Percentiles rank a stretch among this genome's conserved stretches.
Evolutionary conservation across 2,888 invertebrate species (phyloP).

Genomic region (Pristionchus mayeri): DNA sequence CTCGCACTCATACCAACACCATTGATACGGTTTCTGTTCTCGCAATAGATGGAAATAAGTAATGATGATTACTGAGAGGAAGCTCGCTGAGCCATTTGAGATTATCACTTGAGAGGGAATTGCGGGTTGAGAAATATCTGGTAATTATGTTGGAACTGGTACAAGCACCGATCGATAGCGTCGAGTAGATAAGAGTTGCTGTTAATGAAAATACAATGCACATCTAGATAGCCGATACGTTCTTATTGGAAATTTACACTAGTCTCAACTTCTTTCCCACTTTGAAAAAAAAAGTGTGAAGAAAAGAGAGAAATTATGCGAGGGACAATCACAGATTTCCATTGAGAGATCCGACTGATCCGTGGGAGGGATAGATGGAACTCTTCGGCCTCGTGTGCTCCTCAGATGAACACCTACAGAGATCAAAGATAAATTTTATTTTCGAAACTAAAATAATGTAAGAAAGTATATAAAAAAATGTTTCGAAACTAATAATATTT

Average conservation of each 20-base stretch:
- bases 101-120: neutral
- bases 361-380: conserved; percentile 23
- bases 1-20: too few species aligned
- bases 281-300: neutral
- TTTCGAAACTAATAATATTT: too few species aligned
- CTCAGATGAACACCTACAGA: neutral
- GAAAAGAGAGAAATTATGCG: neutral
- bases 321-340: conserved; percentile 34
- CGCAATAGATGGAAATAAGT: neutral
- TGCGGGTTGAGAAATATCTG: neutral
- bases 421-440: neutral
- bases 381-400: conserved; percentile 37
- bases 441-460: too few species aligned
- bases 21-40: too few species aligned
- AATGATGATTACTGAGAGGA: neutral
- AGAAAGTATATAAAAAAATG: too few species aligned
- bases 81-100: conserved; percentile 12
- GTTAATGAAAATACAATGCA: neutral
- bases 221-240: neutral
- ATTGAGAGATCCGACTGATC: conserved; percentile 41
- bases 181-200: neutral
- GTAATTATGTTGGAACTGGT: neutral
- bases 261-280: neutral
- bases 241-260: neutral
- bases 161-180: too few species aligned